Conservation (phyloP, 2,113 vertebrate species). For the Plestiodon gilberti region DNA sequence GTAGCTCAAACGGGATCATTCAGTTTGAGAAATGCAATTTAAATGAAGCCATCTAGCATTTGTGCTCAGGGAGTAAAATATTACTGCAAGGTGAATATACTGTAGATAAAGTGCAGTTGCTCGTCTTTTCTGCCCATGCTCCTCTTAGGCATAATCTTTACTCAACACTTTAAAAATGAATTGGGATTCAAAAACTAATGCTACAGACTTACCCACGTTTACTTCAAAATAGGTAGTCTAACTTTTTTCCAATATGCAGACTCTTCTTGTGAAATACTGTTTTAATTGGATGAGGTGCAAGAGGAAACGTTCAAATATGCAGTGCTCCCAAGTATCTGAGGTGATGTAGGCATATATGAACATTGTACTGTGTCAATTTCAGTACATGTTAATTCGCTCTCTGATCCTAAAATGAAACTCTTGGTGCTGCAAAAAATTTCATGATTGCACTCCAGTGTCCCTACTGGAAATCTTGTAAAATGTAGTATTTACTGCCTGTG, state of each 20-base stretch:
- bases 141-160: neutral
- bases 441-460: neutral
- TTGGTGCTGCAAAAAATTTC: neutral
- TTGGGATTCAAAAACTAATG: neutral
- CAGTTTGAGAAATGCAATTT: neutral
- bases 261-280: neutral
- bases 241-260: neutral
- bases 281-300: neutral
- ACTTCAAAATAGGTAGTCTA: neutral
- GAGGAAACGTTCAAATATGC: neutral
- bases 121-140: neutral
- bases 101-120: neutral
- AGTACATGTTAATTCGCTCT: neutral
- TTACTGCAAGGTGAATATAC: neutral
- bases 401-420: neutral
- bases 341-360: neutral
- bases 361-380: too few relatives aligned
- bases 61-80: neutral
- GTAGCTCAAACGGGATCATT: neutral
- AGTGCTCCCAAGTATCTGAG: neutral
- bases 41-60: neutral
- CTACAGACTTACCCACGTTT: neutral
- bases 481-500: neutral
- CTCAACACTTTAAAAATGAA: neutral
- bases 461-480: neutral